phyloP scores from a whole-genome alignment of 2,888 invertebrate species.

The Eumerus sabulonum region DNA sequence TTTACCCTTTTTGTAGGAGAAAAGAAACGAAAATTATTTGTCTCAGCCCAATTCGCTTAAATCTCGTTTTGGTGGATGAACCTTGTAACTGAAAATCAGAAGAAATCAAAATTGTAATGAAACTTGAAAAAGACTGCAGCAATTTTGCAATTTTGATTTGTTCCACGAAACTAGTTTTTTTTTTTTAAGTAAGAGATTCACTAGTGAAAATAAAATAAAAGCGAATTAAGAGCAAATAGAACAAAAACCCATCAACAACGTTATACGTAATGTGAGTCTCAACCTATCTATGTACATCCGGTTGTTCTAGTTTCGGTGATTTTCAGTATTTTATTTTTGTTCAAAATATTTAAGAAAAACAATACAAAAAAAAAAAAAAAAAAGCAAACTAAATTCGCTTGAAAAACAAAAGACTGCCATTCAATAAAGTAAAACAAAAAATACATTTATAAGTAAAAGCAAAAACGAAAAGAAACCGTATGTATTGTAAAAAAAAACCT shows the following conservation, averaged over 20 bases:
- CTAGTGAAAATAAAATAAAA: constrained; percentile 26
- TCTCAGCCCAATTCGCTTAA: constrained; percentile 45
- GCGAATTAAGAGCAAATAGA: constrained; percentile 36
- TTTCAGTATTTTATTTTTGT: constrained; percentile 35
- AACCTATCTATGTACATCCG: constrained; percentile 33
- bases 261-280: constrained; percentile 28
- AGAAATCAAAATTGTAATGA: constrained; percentile 59
- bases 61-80: constrained; percentile 56
- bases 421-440: constrained; percentile 57
- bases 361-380: constrained; percentile 28
- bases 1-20: not conserved
- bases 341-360: constrained; percentile 10
- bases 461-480: not conserved
- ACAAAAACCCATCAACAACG: constrained; percentile 9
- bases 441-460: constrained; percentile 66
- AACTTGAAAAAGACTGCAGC: constrained; percentile 47
- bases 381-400: constrained; percentile 62
- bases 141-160: constrained; percentile 65
- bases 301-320: constrained; percentile 63
- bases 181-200: constrained; percentile 19
- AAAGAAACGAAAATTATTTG: constrained; percentile 5
- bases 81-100: constrained; percentile 53
- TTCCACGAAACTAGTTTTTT: constrained; percentile 61
- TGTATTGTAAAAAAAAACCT: constrained; percentile 19
- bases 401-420: constrained; percentile 66